These are phyloP conservation scores for Macrocentrus cingulum DNA, from an alignment of 1,140 invertebrate genomes.

Conservation along the genomic window DNA sequence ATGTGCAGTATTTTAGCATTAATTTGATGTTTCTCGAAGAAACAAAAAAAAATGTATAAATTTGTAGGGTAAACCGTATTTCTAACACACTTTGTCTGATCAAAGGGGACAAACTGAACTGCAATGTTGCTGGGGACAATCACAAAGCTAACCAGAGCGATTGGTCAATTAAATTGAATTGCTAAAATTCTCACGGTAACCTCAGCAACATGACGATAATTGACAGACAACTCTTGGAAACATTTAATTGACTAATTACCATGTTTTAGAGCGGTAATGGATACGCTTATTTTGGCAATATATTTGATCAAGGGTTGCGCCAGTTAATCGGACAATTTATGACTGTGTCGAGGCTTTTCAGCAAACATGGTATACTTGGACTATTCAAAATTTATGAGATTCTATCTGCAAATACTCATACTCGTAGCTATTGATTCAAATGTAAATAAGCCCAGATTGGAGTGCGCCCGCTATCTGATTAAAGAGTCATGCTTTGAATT, in stretches of 20 bases:
- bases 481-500: too few relatives aligned
- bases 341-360: slow-evolving; percentile 25
- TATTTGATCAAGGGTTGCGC: neutral
- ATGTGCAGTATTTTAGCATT: too few relatives aligned
- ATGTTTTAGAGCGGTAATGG: too few relatives aligned
- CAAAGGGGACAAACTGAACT: slow-evolving; percentile 4
- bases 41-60: too few relatives aligned
- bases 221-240: neutral
- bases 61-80: neutral
- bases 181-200: neutral
- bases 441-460: slow-evolving; percentile 31
- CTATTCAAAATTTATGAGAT: slow-evolving; percentile 36
- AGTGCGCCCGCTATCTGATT: slow-evolving; percentile 16
- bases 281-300: neutral
- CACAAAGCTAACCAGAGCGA: slow-evolving; percentile 1
- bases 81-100: slow-evolving; percentile 2
- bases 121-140: neutral
- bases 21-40: too few relatives aligned
- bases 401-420: slow-evolving; percentile 32
- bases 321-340: slow-evolving; percentile 4
- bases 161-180: slow-evolving; percentile 5
- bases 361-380: slow-evolving; percentile 33
- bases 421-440: slow-evolving; percentile 25
- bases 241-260: neutral
- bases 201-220: neutral